A percentile compares a stretch with the other conserved stretches of the same genome.
Conservation (phyloP, 1,140 invertebrate species). For the Aricia agestis region DNA sequence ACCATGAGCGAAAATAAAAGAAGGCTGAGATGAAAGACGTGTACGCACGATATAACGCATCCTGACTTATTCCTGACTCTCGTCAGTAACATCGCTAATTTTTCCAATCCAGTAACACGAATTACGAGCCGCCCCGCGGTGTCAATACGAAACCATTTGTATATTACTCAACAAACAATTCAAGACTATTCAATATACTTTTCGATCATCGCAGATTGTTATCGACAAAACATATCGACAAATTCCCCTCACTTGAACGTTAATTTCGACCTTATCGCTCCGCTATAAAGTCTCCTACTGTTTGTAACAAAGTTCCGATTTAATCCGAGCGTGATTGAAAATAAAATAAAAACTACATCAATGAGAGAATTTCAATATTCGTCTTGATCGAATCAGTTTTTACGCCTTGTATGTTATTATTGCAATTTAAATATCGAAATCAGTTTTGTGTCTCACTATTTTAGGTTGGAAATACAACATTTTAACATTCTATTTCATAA, state of each 20-base stretch:
- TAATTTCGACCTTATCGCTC: conserved; percentile 20
- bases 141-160: conserved; percentile 59
- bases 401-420: not conserved
- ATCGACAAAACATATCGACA: conserved; percentile 32
- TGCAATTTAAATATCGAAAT: not conserved
- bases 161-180: conserved; percentile 51
- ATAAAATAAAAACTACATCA: conserved; percentile 17
- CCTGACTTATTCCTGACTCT: not conserved
- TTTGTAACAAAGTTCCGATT: conserved; percentile 17
- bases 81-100: conserved; percentile 15
- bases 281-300: conserved; percentile 15
- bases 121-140: conserved; percentile 50
- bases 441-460: no score
- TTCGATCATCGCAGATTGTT: conserved; percentile 52
- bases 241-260: conserved; percentile 7
- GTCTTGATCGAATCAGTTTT: not conserved
- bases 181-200: conserved; percentile 60
- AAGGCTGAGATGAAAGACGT: conserved; percentile 22
- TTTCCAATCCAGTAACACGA: conserved; percentile 32
- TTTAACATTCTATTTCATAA: not conserved
- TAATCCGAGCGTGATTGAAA: conserved; percentile 20
- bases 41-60: conserved; percentile 13
- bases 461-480: no score
- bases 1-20: conserved; percentile 12
- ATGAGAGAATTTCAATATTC: conserved; percentile 17